Evolutionary conservation across 1,140 invertebrate genomes (phyloP).

Genomic region (Eumaeus atala): DNA sequence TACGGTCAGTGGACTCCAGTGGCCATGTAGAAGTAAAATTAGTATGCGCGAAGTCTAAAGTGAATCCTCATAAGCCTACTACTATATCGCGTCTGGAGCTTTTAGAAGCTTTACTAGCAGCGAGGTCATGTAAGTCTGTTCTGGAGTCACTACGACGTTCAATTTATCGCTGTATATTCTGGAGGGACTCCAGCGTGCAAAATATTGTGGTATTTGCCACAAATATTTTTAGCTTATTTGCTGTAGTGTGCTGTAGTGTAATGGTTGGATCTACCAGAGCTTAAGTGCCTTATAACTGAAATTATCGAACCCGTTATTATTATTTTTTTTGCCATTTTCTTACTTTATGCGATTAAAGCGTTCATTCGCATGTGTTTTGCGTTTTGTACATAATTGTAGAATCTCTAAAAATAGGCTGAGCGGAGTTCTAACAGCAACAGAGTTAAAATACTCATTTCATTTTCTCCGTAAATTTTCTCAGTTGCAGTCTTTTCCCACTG

Average conservation of each 20-base stretch:
- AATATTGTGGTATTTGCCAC: too few relatives aligned
- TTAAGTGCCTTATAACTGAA: neutral
- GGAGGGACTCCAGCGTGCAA: constrained; percentile 55
- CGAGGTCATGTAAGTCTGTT: constrained; percentile 12
- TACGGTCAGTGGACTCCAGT: too few relatives aligned
- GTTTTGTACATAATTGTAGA: constrained; percentile 27
- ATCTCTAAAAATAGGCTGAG: constrained; percentile 16
- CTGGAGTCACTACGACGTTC: constrained; percentile 10
- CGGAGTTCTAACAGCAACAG: constrained; percentile 15
- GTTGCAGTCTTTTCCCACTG: constrained; percentile 24
- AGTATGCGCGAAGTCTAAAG: constrained; percentile 20
- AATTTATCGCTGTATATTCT: constrained; percentile 12
- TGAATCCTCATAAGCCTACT: constrained; percentile 15
- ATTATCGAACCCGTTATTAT: neutral
- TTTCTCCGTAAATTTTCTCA: constrained; percentile 26
- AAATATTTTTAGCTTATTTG: too few relatives aligned
- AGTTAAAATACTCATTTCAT: constrained; percentile 23
- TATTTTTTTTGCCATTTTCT: constrained; percentile 25
- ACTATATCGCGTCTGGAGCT: constrained; percentile 17
- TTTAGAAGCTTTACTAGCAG: constrained; percentile 17
- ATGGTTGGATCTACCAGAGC: constrained; percentile 45
- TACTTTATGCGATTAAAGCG: constrained; percentile 21
- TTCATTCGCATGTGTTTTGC: constrained; percentile 20
- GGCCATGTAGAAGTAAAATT: too few relatives aligned
- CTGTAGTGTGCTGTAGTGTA: too few relatives aligned